phyloP scores from a whole-genome alignment of 2,888 invertebrate species.

The Hypolimnas misippus region DNA sequence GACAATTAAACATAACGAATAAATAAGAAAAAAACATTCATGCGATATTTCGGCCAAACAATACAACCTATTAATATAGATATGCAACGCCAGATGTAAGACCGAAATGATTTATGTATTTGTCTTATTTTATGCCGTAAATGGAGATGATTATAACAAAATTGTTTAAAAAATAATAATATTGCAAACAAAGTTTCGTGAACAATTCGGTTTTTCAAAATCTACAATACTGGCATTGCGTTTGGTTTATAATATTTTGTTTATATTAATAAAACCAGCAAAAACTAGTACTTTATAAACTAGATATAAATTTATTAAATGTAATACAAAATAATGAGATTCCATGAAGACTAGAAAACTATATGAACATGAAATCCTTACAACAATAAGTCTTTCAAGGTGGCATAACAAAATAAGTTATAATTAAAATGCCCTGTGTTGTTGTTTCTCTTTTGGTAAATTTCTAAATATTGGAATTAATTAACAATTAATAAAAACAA shows the following conservation, averaged over 20 bases:
- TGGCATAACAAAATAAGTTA: constrained; percentile 75
- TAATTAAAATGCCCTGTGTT: constrained; percentile 77
- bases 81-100: constrained; percentile 70
- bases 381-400: constrained; percentile 82
- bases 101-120: constrained; percentile 18
- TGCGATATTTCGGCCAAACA: constrained; percentile 78
- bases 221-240: constrained; percentile 56
- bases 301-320: constrained; percentile 67
- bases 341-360: constrained; percentile 82
- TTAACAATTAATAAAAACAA: constrained; percentile 75
- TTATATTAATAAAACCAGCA: constrained; percentile 63
- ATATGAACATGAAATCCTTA: constrained; percentile 83
- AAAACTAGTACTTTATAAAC: constrained; percentile 60
- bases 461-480: constrained; percentile 81
- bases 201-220: not conserved
- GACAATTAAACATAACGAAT: constrained; percentile 79
- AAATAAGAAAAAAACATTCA: constrained; percentile 73
- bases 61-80: constrained; percentile 72
- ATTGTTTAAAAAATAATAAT: constrained; percentile 19
- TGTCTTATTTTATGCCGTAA: constrained; percentile 13
- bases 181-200: constrained; percentile 4
- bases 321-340: constrained; percentile 73
- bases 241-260: constrained; percentile 37
- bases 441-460: constrained; percentile 67
- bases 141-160: constrained; percentile 25